Percentiles rank a stretch among this genome's conserved stretches.
phyloP scores from a whole-genome alignment of 2,797 vertebrate genomes.

The Dendrocincla fuliginosa region DNA sequence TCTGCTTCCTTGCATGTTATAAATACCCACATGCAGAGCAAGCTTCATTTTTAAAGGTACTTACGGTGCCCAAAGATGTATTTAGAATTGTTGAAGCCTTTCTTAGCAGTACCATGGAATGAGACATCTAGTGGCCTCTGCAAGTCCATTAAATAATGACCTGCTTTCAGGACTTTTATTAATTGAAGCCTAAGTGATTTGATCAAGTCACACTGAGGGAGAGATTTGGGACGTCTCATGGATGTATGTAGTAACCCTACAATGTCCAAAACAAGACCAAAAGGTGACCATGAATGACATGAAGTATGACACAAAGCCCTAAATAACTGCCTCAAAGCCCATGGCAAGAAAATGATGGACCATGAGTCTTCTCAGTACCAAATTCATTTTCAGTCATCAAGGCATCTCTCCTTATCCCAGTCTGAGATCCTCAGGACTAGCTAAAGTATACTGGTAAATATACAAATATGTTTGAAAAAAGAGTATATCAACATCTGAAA shows the following conservation, averaged over 20 bases:
- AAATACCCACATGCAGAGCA: not conserved
- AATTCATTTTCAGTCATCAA: not conserved
- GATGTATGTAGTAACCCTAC: accelerated
- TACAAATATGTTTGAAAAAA: not conserved
- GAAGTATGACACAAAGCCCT: not conserved
- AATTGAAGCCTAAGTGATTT: not conserved
- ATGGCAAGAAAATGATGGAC: not conserved
- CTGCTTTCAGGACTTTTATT: not conserved
- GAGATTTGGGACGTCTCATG: not conserved
- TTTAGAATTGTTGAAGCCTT: not conserved
- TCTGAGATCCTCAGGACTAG: not conserved
- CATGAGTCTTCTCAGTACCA: not conserved
- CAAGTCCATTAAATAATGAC: not conserved
- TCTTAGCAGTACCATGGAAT: not conserved
- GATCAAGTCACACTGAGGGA: not conserved
- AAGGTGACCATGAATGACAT: not conserved
- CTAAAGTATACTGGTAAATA: not conserved
- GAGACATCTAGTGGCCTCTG: not conserved
- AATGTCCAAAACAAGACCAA: not conserved
- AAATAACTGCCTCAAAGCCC: not conserved
- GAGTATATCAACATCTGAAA: not conserved
- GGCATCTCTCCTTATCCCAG: not conserved
- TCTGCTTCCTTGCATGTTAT: not conserved
- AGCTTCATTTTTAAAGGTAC: not conserved
- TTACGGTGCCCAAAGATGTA: not conserved